These are phyloP conservation scores for Oostethus manadensis DNA, from an alignment of 2,113 vertebrate species.

Conservation along the genomic window DNA sequence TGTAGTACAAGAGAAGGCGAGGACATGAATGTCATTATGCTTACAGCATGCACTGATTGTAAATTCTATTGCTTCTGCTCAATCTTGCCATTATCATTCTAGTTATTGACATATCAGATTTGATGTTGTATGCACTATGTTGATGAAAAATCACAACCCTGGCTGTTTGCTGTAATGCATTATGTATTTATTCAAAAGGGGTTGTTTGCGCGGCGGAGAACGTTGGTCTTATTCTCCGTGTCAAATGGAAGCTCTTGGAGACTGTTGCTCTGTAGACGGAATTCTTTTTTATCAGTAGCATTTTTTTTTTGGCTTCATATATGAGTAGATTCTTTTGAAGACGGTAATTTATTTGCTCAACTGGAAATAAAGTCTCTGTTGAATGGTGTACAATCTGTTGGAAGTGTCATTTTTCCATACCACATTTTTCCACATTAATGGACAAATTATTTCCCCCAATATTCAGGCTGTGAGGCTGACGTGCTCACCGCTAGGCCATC, in stretches of 20 bases:
- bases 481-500: too few relatives aligned
- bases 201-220: slow-evolving; percentile 66
- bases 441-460: background rate
- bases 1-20: slow-evolving; percentile 48
- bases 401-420: slow-evolving; percentile 4
- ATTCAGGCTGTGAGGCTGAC: background rate
- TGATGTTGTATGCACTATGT: slow-evolving; percentile 79
- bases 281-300: slow-evolving; percentile 66
- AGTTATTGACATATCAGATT: slow-evolving; percentile 72
- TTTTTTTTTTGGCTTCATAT: slow-evolving; percentile 71
- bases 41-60: slow-evolving; percentile 79
- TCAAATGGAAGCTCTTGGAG: slow-evolving; percentile 60
- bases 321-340: slow-evolving; percentile 67
- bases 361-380: slow-evolving; percentile 72
- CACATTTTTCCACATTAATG: background rate
- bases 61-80: slow-evolving; percentile 77
- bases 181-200: slow-evolving; percentile 70
- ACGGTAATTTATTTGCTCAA: slow-evolving; percentile 72
- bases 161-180: slow-evolving; percentile 76
- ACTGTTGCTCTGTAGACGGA: slow-evolving; percentile 68
- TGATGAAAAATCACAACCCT: slow-evolving; percentile 68
- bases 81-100: slow-evolving; percentile 66
- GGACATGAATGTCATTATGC: slow-evolving; percentile 73
- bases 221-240: slow-evolving; percentile 63
- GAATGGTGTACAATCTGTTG: slow-evolving; percentile 51